phyloP scores from a whole-genome alignment of 2,113 vertebrate genomes.

The Austrofundulus limnaeus region DNA sequence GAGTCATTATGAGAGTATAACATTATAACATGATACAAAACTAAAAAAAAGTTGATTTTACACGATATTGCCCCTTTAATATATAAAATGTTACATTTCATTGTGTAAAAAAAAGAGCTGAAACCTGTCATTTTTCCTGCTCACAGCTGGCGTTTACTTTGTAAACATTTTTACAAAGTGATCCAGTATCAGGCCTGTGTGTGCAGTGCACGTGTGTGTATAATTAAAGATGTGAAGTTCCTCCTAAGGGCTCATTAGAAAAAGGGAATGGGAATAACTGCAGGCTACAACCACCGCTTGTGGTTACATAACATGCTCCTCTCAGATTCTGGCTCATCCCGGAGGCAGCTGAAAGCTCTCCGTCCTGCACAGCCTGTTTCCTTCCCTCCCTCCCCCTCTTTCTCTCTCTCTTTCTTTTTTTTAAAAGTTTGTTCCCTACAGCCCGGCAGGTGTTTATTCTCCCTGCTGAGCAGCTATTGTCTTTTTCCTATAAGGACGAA shows the following conservation, averaged over 20 bases:
- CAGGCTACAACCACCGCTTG: constrained; percentile 71
- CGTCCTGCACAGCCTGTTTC: constrained; percentile 22
- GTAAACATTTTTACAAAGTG: constrained; percentile 43
- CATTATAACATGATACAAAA: too few relatives aligned
- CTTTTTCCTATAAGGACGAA: background rate
- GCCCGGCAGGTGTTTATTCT: background rate
- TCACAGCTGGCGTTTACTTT: constrained; percentile 49
- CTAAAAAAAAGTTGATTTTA: too few relatives aligned
- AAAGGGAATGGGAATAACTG: constrained; percentile 75
- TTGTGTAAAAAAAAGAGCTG: too few relatives aligned
- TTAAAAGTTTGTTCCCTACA: background rate
- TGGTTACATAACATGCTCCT: constrained; percentile 68
- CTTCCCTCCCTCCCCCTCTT: constrained; percentile 1
- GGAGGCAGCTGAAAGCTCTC: constrained; percentile 48
- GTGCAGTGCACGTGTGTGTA: constrained; percentile 40
- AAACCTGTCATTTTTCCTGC: constrained; percentile 20
- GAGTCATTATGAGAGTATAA: too few relatives aligned
- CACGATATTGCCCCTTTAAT: too few relatives aligned
- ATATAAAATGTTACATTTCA: background rate
- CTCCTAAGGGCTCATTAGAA: constrained; percentile 70
- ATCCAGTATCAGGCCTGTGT: constrained; percentile 46
- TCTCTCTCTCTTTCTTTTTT: background rate
- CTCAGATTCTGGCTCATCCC: constrained; percentile 53
- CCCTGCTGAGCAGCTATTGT: background rate
- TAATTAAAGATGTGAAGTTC: constrained; percentile 75